Evolutionary conservation across 2,888 invertebrate species (phyloP).

Genomic region (Xylophagus ater): DNA sequence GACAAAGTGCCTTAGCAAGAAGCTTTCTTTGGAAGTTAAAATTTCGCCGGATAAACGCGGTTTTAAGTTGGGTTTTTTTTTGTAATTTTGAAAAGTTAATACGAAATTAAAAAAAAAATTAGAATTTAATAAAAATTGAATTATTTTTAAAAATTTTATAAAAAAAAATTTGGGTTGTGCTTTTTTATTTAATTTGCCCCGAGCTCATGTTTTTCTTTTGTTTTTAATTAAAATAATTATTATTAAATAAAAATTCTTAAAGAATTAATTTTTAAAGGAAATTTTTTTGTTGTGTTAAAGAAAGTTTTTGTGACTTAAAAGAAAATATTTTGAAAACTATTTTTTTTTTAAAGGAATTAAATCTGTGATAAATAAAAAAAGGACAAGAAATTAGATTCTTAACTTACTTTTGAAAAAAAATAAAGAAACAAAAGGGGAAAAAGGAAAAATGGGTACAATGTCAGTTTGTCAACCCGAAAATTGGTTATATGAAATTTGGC

Average conservation of each 20-base stretch:
- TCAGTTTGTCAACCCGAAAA: slow-evolving; percentile 40
- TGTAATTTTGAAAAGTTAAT: not conserved
- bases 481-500: slow-evolving; percentile 55
- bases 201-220: too few relatives aligned
- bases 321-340: slow-evolving; percentile 10
- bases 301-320: too few relatives aligned
- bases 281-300: too few relatives aligned
- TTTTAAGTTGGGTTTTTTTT: too few relatives aligned
- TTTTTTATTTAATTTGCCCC: too few relatives aligned
- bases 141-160: not conserved
- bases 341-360: slow-evolving; percentile 6
- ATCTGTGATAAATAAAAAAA: slow-evolving; percentile 13
- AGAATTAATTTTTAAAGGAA: too few relatives aligned
- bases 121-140: not conserved
- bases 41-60: too few relatives aligned
- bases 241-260: too few relatives aligned
- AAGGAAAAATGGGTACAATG: slow-evolving; percentile 36
- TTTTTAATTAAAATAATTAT: too few relatives aligned
- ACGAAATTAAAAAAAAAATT: not conserved
- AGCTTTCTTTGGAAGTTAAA: slow-evolving; percentile 4
- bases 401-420: slow-evolving; percentile 17
- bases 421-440: slow-evolving; percentile 11
- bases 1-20: slow-evolving; percentile 13
- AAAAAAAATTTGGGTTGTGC: too few relatives aligned
- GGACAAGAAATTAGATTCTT: slow-evolving; percentile 3